Base-by-base conservation (phyloP, 1,140 invertebrate genomes). In the Archivesica marissinica region DNA sequence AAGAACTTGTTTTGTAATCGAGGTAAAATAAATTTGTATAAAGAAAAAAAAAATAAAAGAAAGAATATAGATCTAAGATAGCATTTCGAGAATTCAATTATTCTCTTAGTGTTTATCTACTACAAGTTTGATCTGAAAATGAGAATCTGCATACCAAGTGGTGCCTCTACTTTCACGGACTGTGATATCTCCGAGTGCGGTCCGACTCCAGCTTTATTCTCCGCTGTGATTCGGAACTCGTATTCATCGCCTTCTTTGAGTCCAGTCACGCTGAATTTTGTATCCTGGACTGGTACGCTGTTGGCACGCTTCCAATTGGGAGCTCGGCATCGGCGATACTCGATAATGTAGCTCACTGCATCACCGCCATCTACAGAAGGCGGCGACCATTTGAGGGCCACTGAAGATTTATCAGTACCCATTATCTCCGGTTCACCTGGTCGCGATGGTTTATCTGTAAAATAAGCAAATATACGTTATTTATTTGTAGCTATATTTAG, bases 171-270 rank as follows among this genome's bases (percentile, higher is more conserved):
- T 82, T 92, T 92, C 64, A 90, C 90, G 39, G 86, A 86, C 28
- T 87, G 84, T 23, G 91, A 89, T 17, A 89, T 86, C 91, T 99
- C 98, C 39, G 98, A 98, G 11, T 98, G 98, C 93, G 99, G 96
- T 56, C 98, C 98, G 93, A 98, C 97, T 0, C 98, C 98, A 30
- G 98, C 99, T 61, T 98, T 97, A 94, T 99, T 99, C 94, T 99
- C 99, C 38, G 99, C 99, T 64, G 97, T 96, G 0, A 99, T 96
- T 70, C 98, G 95, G 96, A 99, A 99, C 89, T 97, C 96, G 93
- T 99, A 99, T 91, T 98, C 89, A 11, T 98, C 98, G 44, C 97
- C 97, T 94, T 99, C 98, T 11, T 96, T 96, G 9, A 99, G 94
- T 87, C 97, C 96, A 90, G 97, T 96, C 0, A 99, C 97, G 0